phyloP scores from a whole-genome alignment of 2,113 vertebrate species.

The Engystomops pustulosus region DNA sequence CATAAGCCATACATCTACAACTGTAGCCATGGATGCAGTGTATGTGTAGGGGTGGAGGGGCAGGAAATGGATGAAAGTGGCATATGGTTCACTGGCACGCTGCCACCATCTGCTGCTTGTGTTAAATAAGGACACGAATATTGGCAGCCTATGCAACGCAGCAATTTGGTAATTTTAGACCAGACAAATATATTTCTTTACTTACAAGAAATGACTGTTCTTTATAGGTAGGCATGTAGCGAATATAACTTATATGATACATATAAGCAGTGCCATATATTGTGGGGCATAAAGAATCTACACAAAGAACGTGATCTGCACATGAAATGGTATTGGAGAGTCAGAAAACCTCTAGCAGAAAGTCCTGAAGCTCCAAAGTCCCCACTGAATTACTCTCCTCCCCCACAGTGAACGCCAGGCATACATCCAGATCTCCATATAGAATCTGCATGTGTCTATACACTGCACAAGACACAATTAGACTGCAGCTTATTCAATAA shows the following conservation, averaged over 20 bases:
- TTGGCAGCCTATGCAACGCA: background rate
- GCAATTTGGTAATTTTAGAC: background rate
- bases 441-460: no score
- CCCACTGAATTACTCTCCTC: no score
- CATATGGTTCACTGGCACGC: constrained; percentile 25
- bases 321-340: no score
- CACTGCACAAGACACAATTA: no score
- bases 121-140: constrained; percentile 37
- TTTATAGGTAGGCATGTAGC: background rate
- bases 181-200: background rate
- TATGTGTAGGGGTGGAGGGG: background rate
- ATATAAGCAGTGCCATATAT: background rate
- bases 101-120: constrained; percentile 21
- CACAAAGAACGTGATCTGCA: no score
- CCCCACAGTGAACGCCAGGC: no score
- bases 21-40: background rate
- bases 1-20: background rate
- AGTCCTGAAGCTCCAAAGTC: no score
- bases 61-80: constrained; percentile 33
- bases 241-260: background rate
- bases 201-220: background rate
- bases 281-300: no score
- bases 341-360: no score
- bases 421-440: no score
- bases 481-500: no score